Conservation (phyloP, 2,888 invertebrate genomes). For the Yponomeuta evonymella region DNA sequence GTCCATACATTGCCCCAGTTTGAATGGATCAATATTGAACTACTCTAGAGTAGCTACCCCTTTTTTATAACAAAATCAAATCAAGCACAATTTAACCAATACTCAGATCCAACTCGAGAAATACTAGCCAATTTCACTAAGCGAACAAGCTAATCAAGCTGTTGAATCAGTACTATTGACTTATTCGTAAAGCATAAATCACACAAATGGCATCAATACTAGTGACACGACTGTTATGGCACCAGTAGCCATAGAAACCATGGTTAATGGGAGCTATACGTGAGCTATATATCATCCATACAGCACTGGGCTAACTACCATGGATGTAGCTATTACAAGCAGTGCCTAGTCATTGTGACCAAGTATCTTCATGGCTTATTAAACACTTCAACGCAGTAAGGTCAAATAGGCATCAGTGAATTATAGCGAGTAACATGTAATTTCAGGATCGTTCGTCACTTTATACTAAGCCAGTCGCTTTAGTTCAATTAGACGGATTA, state of each 20-base stretch:
- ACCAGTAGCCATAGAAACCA: slow-evolving; percentile 15
- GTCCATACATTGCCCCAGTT: slow-evolving; percentile 80
- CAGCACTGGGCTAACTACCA: neutral
- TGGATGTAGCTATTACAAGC: neutral
- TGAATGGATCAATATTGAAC: slow-evolving; percentile 33
- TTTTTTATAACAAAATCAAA: neutral
- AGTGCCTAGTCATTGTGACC: neutral
- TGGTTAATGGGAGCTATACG: slow-evolving; percentile 2
- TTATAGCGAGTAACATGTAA: neutral
- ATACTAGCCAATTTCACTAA: neutral
- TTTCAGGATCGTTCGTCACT: neutral
- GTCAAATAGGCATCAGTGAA: neutral
- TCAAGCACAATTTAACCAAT: neutral
- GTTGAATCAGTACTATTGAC: neutral
- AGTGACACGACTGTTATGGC: slow-evolving; percentile 14
- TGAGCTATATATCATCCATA: neutral
- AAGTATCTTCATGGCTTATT: neutral
- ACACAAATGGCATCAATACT: neutral
- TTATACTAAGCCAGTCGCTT: slow-evolving; percentile 14
- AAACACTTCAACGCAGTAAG: neutral
- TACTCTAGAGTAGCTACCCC: neutral
- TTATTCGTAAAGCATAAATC: slow-evolving; percentile 7
- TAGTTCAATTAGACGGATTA: neutral
- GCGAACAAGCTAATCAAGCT: neutral
- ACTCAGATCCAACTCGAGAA: neutral